Evolutionary conservation across 1,140 invertebrate genomes (phyloP).

Genomic region (Drosophila sucinea): DNA sequence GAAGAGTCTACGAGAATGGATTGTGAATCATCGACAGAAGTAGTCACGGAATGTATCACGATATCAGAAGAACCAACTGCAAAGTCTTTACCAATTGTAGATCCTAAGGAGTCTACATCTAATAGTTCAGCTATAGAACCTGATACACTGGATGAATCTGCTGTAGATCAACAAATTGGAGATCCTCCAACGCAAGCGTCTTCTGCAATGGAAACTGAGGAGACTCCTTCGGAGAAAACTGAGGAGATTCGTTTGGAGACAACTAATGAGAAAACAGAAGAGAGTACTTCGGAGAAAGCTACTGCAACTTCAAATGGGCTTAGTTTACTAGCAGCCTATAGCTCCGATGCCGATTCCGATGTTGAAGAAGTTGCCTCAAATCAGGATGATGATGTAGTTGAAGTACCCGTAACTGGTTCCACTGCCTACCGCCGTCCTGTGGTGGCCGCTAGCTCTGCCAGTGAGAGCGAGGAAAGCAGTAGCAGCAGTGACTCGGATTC

Average conservation of each 20-base stretch:
- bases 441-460: constrained; percentile 51
- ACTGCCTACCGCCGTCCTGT: constrained; percentile 42
- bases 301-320: constrained; percentile 35
- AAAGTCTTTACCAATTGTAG: neutral
- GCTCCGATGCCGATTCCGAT: constrained; percentile 60
- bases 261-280: neutral
- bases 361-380: constrained; percentile 19
- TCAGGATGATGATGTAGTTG: constrained; percentile 65
- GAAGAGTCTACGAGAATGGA: constrained; percentile 25
- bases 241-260: neutral
- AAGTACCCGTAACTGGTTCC: constrained; percentile 52
- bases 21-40: constrained; percentile 6
- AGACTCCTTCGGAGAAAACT: neutral
- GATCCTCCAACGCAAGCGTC: neutral
- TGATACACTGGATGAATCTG: neutral
- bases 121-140: neutral
- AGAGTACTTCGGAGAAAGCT: neutral
- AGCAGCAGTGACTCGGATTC: constrained; percentile 61
- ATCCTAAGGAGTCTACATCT: neutral
- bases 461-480: constrained; percentile 45
- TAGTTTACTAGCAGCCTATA: constrained; percentile 66
- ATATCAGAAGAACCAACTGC: neutral
- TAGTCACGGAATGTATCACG: neutral
- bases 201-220: neutral
- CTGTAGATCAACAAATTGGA: neutral